A percentile compares a stretch with the other conserved stretches of the same genome.
phyloP scores from a whole-genome alignment of 2,888 invertebrate species.

The Proisotoma minuta region DNA sequence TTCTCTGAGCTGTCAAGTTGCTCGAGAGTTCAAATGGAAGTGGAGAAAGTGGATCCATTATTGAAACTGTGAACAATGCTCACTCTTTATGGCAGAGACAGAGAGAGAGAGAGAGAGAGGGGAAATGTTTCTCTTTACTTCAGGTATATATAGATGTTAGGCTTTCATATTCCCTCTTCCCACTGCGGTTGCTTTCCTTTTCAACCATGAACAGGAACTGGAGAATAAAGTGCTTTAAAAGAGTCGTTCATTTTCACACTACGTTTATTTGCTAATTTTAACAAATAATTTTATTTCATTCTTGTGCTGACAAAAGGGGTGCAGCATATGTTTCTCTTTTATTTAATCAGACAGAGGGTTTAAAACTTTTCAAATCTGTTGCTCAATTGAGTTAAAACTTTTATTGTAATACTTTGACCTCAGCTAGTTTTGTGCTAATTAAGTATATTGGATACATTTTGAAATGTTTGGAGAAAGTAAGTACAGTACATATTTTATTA shows the following conservation, averaged over 20 bases:
- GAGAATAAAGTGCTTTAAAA: background rate
- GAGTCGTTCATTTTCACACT: background rate
- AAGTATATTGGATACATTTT: too few relatives aligned
- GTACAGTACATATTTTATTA: too few relatives aligned
- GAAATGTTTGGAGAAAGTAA: too few relatives aligned
- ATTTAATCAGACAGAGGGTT: too few relatives aligned
- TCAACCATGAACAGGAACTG: background rate
- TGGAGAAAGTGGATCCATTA: slow-evolving; percentile 7
- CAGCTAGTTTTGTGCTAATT: too few relatives aligned
- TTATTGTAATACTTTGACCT: too few relatives aligned
- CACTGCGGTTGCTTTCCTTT: background rate
- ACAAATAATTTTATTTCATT: background rate
- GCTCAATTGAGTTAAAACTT: too few relatives aligned
- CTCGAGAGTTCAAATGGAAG: background rate
- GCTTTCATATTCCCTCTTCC: background rate
- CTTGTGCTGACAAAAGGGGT: slow-evolving; percentile 2
- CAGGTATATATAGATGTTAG: too few relatives aligned
- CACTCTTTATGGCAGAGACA: background rate
- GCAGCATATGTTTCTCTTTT: slow-evolving; percentile 10
- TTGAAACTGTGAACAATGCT: background rate
- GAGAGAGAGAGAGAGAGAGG: background rate
- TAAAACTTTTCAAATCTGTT: too few relatives aligned
- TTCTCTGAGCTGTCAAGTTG: background rate
- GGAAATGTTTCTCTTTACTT: slow-evolving; percentile 6
- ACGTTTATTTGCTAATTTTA: background rate